These are phyloP conservation scores for Phrynocephalus versicolor DNA, from an alignment of 2,113 vertebrate genomes.

Conservation along the genomic window DNA sequence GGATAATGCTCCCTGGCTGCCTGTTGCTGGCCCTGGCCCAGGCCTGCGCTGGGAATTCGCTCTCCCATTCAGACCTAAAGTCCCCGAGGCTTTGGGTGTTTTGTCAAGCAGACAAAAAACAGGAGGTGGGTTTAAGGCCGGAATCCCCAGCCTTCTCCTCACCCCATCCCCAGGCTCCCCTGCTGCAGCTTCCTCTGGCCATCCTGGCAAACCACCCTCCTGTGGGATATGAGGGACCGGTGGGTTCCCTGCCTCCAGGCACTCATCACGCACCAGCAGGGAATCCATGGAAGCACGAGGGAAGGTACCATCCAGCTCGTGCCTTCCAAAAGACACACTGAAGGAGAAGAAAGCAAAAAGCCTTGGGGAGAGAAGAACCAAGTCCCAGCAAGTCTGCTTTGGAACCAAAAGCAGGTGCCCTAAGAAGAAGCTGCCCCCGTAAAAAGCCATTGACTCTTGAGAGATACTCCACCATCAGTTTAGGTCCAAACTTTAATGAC, in stretches of 20 bases:
- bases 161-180: too few species aligned
- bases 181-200: too few species aligned
- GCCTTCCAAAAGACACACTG: too few species aligned
- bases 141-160: neutral
- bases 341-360: neutral
- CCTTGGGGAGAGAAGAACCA: neutral
- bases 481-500: too few species aligned
- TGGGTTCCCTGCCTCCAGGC: too few species aligned
- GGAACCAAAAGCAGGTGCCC: neutral
- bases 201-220: neutral
- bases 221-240: too few species aligned
- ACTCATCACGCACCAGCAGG: neutral
- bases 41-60: neutral
- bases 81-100: neutral
- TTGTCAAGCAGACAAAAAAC: conserved; percentile 12
- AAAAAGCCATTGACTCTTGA: neutral
- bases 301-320: too few species aligned
- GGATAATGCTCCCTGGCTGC: neutral
- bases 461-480: too few species aligned
- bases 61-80: conserved; percentile 1
- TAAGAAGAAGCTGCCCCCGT: neutral
- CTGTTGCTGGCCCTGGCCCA: neutral
- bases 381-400: neutral
- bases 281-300: neutral
- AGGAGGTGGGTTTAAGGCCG: neutral